Percentiles rank a stretch among this genome's conserved stretches.
These are phyloP conservation scores for Bambusicola thoracicus DNA, from an alignment of 2,113 vertebrate species.

Conservation along the genomic window DNA sequence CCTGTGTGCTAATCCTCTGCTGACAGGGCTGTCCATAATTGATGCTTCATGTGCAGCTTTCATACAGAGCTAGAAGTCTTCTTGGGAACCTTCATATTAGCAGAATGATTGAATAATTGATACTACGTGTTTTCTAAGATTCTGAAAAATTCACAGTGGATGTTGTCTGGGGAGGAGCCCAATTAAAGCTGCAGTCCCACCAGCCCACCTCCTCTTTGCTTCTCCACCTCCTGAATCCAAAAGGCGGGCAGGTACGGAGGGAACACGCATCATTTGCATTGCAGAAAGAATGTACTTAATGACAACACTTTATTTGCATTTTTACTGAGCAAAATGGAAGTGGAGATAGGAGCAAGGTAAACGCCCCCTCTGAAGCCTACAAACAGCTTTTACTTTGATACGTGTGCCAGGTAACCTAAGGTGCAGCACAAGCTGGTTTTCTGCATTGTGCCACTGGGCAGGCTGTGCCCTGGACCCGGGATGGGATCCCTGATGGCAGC, in stretches of 20 bases:
- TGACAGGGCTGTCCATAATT: slow-evolving; percentile 18
- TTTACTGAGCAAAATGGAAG: background rate
- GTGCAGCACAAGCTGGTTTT: fast-evolving
- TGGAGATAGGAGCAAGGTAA: background rate
- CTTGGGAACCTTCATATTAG: slow-evolving; percentile 43
- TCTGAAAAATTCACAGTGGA: slow-evolving; percentile 12
- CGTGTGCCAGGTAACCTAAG: background rate
- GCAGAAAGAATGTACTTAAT: background rate
- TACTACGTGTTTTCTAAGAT: slow-evolving; percentile 14
- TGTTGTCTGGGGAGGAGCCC: slow-evolving; percentile 37
- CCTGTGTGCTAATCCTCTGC: slow-evolving; percentile 30
- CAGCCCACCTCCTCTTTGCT: background rate
- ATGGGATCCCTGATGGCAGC: background rate
- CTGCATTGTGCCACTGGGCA: fast-evolving
- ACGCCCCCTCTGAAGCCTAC: background rate
- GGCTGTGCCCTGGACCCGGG: background rate
- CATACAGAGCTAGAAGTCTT: background rate
- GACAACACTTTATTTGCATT: slow-evolving; percentile 7
- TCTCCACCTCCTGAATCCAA: slow-evolving; percentile 34
- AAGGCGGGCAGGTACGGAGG: slow-evolving; percentile 20
- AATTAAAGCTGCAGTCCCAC: slow-evolving; percentile 28
- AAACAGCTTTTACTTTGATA: background rate
- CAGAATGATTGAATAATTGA: slow-evolving; percentile 49
- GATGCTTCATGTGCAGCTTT: background rate
- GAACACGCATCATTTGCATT: background rate